Conservation (phyloP, 2,113 vertebrate genomes). For the Vidua chalybeata region DNA sequence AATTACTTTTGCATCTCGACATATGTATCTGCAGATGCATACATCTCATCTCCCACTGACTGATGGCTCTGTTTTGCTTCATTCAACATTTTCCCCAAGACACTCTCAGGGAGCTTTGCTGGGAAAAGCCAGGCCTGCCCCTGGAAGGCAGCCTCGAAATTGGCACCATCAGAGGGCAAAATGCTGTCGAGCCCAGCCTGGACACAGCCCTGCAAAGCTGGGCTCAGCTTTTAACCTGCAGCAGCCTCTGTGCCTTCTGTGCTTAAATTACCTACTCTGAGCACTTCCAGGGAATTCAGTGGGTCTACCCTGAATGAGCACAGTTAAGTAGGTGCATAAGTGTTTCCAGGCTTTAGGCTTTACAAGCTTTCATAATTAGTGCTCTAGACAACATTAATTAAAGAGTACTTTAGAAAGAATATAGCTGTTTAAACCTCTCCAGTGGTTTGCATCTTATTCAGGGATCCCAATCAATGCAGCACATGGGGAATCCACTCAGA, state of each 20-base stretch:
- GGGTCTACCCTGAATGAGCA: constrained; percentile 3
- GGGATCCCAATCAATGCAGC: constrained; percentile 47
- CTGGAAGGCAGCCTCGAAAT: background rate
- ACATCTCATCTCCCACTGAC: background rate
- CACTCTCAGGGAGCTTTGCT: background rate
- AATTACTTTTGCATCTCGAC: background rate
- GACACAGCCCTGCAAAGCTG: background rate
- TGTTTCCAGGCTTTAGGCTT: constrained; percentile 60
- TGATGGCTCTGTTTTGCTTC: background rate
- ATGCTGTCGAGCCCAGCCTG: background rate
- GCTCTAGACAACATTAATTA: constrained; percentile 64
- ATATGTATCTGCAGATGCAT: background rate
- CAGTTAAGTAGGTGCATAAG: constrained; percentile 50
- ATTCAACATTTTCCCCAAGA: background rate
- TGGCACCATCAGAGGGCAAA: background rate
- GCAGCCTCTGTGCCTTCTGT: background rate
- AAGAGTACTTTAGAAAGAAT: constrained; percentile 56
- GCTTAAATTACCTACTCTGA: background rate
- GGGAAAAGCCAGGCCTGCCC: background rate
- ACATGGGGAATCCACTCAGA: constrained; percentile 9
- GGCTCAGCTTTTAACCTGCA: background rate
- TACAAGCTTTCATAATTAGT: constrained; percentile 59
- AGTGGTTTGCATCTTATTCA: constrained; percentile 24
- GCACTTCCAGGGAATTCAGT: background rate
- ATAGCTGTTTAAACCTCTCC: constrained; percentile 41